Conservation (phyloP, 2,797 vertebrate species). For the Liasis olivaceus region DNA sequence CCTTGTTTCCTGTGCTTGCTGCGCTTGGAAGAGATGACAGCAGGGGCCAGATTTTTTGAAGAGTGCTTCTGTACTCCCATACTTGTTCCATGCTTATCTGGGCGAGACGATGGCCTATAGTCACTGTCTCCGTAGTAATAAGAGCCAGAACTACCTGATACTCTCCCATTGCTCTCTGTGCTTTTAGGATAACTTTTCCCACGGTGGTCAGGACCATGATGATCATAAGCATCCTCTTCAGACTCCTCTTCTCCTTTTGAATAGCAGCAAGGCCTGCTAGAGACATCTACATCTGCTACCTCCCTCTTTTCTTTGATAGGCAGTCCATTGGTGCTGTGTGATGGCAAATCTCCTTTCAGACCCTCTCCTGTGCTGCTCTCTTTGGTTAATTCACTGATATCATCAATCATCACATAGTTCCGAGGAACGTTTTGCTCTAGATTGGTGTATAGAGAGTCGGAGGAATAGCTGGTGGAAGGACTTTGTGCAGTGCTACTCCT, state of each 20-base stretch:
- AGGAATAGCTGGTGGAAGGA: constrained; percentile 83
- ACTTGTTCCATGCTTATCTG: constrained; percentile 79
- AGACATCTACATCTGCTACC: constrained; percentile 76
- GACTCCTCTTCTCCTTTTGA: constrained; percentile 89
- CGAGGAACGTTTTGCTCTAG: constrained; percentile 96
- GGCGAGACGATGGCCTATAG: constrained; percentile 85
- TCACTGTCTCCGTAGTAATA: constrained; percentile 87
- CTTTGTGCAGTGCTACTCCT: constrained; percentile 79
- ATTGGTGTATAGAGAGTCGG: constrained; percentile 90
- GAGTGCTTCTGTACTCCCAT: constrained; percentile 84
- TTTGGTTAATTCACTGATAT: constrained; percentile 98
- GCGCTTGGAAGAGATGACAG: constrained; percentile 92
- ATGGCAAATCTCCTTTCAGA: constrained; percentile 81
- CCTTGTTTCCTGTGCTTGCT: constrained; percentile 98
- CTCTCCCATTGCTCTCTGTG: constrained; percentile 85
- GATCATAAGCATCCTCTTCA: constrained; percentile 92
- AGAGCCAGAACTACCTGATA: constrained; percentile 76
- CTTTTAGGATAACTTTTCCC: constrained; percentile 82
- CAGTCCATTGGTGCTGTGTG: constrained; percentile 70
- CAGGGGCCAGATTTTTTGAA: constrained; percentile 92
- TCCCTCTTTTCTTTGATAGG: constrained; percentile 80
- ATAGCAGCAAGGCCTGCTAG: constrained; percentile 83
- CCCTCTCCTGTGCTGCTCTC: constrained; percentile 82
- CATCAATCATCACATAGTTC: constrained; percentile 99
- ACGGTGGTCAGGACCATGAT: constrained; percentile 83